Evolutionary conservation across 2,888 invertebrate species (phyloP), one percentile per base, ranked within the genome.

Genomic region (Euzophera pinguis): DNA sequence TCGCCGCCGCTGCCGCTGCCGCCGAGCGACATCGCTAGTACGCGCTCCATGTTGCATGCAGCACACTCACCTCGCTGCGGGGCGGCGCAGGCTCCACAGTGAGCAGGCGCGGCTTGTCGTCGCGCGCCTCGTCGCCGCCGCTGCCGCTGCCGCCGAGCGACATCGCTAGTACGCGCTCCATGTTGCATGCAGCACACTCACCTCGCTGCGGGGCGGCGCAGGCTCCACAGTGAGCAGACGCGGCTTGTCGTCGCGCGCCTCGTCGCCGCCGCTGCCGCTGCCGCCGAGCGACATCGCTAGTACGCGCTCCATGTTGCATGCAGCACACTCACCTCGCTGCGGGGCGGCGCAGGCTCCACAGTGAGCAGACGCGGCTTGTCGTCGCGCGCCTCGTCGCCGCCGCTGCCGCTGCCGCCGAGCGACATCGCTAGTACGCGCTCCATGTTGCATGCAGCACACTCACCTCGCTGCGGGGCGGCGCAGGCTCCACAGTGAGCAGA

Each of bases 341-440:
- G 69, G 55, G 2, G 64, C 10, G 64, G 56, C 0, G 58, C 60
- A 47, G 80, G 67, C 72, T 81, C 79, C 13, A 79, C 81, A 48
- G 55, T 55, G 47, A 81, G 69, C 61, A 73, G 67, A 51, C 76
- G 69, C 29, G 84, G 81, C 58, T 77, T 79, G 51, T 74, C 72
- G 55, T 70, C 78, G 22, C 54, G 64, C 53, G 10, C 66, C 56
- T 12, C 70, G 58, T 56, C 64, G 4, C 61, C 65, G 17, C 66
- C 3, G 89, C 77, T 37, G 87, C 81, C 0, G 61, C n/a, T n/a
- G n/a, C n/a, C n/a, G n/a, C n/a, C n/a, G n/a, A n/a, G n/a, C n/a
- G n/a, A n/a, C n/a, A n/a, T n/a, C n/a, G n/a, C 37, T 43, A 88
- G 62, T 14, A 88, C 84, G 60, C 79, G 71, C 50, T 86, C 87